Evolutionary conservation across 2,113 vertebrate species (phyloP), one percentile per base, ranked within the genome.

Genomic region (Paracanthobrama guichenoti): DNA sequence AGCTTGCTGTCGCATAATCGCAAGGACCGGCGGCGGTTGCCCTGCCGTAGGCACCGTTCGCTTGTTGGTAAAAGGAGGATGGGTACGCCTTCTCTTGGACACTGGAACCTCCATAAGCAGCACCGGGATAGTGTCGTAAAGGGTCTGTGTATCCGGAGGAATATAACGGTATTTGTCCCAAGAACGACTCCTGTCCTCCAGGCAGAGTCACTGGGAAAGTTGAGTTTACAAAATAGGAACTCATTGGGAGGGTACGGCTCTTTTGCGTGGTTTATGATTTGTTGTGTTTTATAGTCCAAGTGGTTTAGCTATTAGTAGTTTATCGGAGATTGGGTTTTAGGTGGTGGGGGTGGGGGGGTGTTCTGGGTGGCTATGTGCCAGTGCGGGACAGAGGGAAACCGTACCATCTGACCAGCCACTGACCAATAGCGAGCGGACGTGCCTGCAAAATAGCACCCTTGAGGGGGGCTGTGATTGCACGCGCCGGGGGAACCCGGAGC

Each of bases 241-340:
- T 98, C 97, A 98, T 98, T 94, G 95, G 95, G 91, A 95, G 93
- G 93, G 93, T 95, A 95, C 95, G 85, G 92, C 91, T 95, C 94
- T 95, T 94, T 95, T 94, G 93, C 93, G 93, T 94, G 94, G 90
- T 96, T 98, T 98, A 97, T 97, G 96, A 98, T 98, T 99, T 98
- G 97, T 98, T 97, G 96, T 97, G 96, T 96, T 98, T 99, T 98
- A 97, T 97, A 97, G 96, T 96, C 96, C 96, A 93, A 97, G 95
- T 94, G 96, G 93, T 96, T 96, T 95, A 95, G 96, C 97, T 97
- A 98, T 99, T 97, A 97, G 96, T 95, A 96, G 95, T 96, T 97
- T 97, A 98, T 97, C 97, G 95, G 96, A 97, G 97, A 97, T 96
- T 96, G 96, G 96, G 95, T 96, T 96, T 96, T 96, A 96, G 95